These are phyloP conservation scores for Turdus rufiventris DNA, from an alignment of 2,113 vertebrate genomes.

Conservation along the genomic window DNA sequence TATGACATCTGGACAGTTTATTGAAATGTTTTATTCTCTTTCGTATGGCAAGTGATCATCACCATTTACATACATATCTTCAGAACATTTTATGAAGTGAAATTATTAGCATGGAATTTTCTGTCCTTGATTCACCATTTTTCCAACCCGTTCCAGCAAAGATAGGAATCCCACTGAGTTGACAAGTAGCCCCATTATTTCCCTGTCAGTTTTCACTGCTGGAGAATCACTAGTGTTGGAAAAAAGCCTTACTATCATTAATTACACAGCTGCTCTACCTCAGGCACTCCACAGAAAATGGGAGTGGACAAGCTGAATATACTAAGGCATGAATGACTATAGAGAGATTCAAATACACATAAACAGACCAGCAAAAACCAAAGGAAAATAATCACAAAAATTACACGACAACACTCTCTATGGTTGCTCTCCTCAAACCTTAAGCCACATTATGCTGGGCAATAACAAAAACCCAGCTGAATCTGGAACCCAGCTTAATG, in stretches of 20 bases:
- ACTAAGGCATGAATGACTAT: background rate
- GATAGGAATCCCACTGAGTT: constrained; percentile 12
- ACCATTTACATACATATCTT: background rate
- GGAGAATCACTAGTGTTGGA: background rate
- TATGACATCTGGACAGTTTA: background rate
- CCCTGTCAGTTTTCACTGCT: constrained; percentile 25
- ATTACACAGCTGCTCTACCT: constrained; percentile 39
- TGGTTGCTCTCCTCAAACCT: accelerated
- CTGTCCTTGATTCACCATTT: background rate
- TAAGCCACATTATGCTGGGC: background rate
- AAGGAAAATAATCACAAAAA: background rate
- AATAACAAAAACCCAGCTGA: background rate
- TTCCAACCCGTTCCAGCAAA: background rate
- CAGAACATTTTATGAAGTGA: background rate
- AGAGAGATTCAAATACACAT: background rate
- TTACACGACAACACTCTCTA: background rate
- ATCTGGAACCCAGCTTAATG: background rate
- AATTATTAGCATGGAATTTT: background rate
- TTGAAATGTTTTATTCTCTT: background rate
- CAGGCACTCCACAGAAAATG: background rate
- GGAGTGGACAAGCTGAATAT: background rate
- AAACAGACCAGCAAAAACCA: background rate
- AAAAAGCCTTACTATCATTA: constrained; percentile 15
- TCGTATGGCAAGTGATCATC: background rate
- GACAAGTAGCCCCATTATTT: constrained; percentile 40